Percentiles rank a stretch among this genome's conserved stretches.
Conservation (phyloP, 1,140 invertebrate genomes). For the Cylas formicarius region DNA sequence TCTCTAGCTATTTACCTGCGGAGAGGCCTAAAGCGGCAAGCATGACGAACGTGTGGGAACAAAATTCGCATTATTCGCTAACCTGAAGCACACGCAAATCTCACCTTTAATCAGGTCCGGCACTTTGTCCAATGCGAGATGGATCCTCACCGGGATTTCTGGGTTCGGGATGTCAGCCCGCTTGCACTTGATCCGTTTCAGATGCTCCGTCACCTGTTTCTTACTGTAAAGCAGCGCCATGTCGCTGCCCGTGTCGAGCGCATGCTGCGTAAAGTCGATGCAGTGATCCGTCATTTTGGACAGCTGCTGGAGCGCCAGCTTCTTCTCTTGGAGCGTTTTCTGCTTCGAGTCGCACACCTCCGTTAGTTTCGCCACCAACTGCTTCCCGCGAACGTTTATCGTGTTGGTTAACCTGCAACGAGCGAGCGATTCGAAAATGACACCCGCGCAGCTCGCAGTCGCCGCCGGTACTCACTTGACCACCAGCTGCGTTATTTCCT, state of each 20-base stretch:
- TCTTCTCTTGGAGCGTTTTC: slow-evolving; percentile 74
- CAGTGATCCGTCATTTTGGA: slow-evolving; percentile 80
- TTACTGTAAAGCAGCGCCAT: slow-evolving; percentile 78
- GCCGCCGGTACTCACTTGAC: slow-evolving; percentile 60
- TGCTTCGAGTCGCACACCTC: slow-evolving; percentile 79
- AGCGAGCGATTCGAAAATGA: background rate
- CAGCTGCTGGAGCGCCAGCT: slow-evolving; percentile 67
- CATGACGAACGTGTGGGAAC: slow-evolving; percentile 13
- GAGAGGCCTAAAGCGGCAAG: slow-evolving; percentile 28
- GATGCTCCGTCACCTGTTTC: slow-evolving; percentile 64
- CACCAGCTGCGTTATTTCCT: slow-evolving; percentile 80
- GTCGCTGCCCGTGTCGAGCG: slow-evolving; percentile 71
- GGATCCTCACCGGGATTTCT: slow-evolving; percentile 73
- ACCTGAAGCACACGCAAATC: slow-evolving; percentile 6
- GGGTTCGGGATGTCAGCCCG: slow-evolving; percentile 77
- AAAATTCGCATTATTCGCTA: slow-evolving; percentile 5
- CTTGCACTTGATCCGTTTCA: slow-evolving; percentile 70
- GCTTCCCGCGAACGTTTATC: slow-evolving; percentile 73
- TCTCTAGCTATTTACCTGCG: slow-evolving; percentile 28
- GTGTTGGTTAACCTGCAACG: slow-evolving; percentile 66
- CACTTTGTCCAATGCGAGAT: slow-evolving; percentile 67
- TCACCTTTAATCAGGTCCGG: slow-evolving; percentile 68
- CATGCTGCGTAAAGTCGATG: slow-evolving; percentile 72
- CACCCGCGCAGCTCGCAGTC: background rate
- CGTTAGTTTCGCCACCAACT: slow-evolving; percentile 67